Conservation (phyloP, 2,113 vertebrate genomes). For the Bambusicola thoracicus region DNA sequence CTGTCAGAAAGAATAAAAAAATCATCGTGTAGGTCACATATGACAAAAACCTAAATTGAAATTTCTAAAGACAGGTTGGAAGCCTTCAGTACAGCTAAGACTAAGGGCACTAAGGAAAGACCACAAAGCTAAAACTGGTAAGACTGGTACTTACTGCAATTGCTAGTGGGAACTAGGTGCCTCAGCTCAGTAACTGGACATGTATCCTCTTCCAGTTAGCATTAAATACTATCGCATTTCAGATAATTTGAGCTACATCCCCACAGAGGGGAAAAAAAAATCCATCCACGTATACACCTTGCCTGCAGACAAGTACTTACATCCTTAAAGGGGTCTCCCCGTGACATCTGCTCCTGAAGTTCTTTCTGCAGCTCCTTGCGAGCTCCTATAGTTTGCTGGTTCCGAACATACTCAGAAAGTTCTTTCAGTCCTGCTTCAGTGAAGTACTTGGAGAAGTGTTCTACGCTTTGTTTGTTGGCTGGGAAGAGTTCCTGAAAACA, state of each 20-base stretch:
- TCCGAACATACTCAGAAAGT: slow-evolving; percentile 94
- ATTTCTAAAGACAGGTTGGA: neutral
- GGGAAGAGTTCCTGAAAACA: slow-evolving; percentile 92
- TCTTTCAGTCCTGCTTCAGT: slow-evolving; percentile 97
- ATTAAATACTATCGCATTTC: neutral
- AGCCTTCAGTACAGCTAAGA: neutral
- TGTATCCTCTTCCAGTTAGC: neutral
- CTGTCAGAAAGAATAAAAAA: slow-evolving; percentile 66
- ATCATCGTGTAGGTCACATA: neutral
- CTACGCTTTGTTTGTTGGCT: slow-evolving; percentile 97
- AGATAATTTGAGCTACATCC: neutral
- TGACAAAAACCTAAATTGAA: neutral
- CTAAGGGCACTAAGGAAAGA: neutral
- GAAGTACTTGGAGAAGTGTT: slow-evolving; percentile 99
- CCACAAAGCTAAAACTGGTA: neutral
- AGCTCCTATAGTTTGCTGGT: slow-evolving; percentile 96
- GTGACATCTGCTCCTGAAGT: slow-evolving; percentile 94
- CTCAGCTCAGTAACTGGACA: neutral
- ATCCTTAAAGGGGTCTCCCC: slow-evolving; percentile 93
- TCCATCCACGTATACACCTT: neutral
- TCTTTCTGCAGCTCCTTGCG: slow-evolving; percentile 98
- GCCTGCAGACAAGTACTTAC: slow-evolving; percentile 69
- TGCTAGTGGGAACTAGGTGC: neutral
- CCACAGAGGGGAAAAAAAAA: neutral
- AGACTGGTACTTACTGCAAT: neutral